Base-by-base conservation (phyloP, 2,888 invertebrate genomes). In the Cantharis flavilabris region DNA sequence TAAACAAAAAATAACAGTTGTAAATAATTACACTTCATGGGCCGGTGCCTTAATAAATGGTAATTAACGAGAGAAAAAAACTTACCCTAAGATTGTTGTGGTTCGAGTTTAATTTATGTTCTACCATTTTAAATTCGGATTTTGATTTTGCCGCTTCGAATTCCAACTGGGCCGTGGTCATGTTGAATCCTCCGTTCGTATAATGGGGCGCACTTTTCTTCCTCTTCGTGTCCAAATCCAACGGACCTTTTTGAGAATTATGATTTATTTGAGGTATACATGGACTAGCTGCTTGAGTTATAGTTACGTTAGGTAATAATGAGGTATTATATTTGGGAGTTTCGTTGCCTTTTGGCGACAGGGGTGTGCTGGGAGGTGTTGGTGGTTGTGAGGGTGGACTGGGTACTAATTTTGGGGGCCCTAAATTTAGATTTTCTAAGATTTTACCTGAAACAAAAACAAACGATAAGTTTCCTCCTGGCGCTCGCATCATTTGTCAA, bases 311-410 rank as follows among this genome's bases (percentile, higher is more conserved):
- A 76, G 85, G 84, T 76, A 85, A 81, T 71, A 82, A 80, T 71
- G 84, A 82, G 72, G 83, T 80, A 73, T 81, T 83, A 80, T 82
- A 82, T 78, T 83, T 84, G 73, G 81, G 79, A 76, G 79, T 75
- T 75, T 84, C 83, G 28, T 75, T 81, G 64, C 84, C 83, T 82
- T 86, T 87, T 9, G 89, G 89, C 3, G 89, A 88, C 30, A 89
- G 85, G 23, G 90, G 89, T 3, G 89, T 90, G 75, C 89, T 87
- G n/a, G 90, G 90, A 3, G 89, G 89, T 18, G 90, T 90, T 11
- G 90, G 90, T 5, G 90, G 90, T 82, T 90, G 89, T n/a, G 88
- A 88, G 10, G 88, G 87, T 11, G 89, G 88, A 69, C 79, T 82
- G 26, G 76, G 80, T 49, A 78, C 79, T 69, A 77, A 76, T 77